Base-by-base conservation (phyloP, 2,113 vertebrate genomes). In the Menidia beryllina region DNA sequence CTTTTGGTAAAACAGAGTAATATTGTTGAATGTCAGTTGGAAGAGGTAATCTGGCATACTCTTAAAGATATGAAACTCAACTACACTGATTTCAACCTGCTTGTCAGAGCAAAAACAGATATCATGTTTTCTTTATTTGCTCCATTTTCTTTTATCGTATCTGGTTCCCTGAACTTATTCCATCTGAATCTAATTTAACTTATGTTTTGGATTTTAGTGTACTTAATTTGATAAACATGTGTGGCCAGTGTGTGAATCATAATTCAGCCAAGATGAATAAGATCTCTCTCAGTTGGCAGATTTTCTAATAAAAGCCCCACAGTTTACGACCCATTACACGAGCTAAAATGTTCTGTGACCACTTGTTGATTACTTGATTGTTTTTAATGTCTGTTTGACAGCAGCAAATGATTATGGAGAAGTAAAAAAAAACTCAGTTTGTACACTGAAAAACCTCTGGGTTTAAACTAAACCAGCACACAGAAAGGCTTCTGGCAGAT, bases 321-420 rank as follows among this genome's bases (percentile, higher is more conserved):
- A 70, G 38, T 51, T 59, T 51, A 41, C 19, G 38, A 43, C 48
- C n/a, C 45, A 43, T 58, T 41, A 26, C 48, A 39, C 38, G 0
- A 7, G 36, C 39, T 19, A 43, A 39, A 43, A 21, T 36, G 45
- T 19, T 47, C 30, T 15, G 15, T 30, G 21, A 45, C 45, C 26
- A 62, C 27, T 49, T 62, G 43, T 34, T 62, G 27, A 47, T 49
- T 51, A 25, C 34, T 50, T 59, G 57, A 52, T 51, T 23, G 21
- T 25, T 12, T 23, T 13, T 3, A 10, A 43, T 59, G 38, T 13
- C 13, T 41, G 38, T n/a, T 9, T 45, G 56, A 43, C 38, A 59
- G 23, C 56, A 19, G 23, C 23, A 11, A 9, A 56, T 38, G n/a
- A 36, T 56, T 30, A 38, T 11, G 54, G 54, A 21, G n/a, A 30